Conservation (phyloP, 2,888 invertebrate genomes). For the Sinelater perroti region DNA sequence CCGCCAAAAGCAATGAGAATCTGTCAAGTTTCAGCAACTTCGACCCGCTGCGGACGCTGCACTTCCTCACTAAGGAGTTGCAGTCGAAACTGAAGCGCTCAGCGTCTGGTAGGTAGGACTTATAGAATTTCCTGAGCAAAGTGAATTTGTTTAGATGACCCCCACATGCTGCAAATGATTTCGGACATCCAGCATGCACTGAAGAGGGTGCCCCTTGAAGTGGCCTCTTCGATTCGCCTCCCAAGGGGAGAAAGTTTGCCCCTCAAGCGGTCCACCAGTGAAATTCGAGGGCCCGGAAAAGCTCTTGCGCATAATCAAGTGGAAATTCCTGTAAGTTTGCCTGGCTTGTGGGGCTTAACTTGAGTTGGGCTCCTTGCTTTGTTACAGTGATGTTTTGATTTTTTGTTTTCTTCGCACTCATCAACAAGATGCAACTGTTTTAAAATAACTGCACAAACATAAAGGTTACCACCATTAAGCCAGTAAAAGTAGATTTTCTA, state of each 20-base stretch:
- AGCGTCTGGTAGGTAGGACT: too few relatives aligned
- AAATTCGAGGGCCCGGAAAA: constrained; percentile 3
- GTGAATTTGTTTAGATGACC: constrained; percentile 55
- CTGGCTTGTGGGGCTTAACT: too few relatives aligned
- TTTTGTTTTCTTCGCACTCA: too few relatives aligned
- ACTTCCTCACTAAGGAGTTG: constrained; percentile 58
- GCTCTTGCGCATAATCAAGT: background rate
- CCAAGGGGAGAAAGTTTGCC: constrained; percentile 39
- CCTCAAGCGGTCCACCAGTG: constrained; percentile 15
- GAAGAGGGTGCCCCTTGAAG: constrained; percentile 57
- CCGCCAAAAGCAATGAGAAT: constrained; percentile 45
- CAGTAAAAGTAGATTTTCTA: too few relatives aligned
- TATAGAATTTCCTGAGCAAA: too few relatives aligned
- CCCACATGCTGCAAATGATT: constrained; percentile 53
- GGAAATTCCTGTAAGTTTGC: constrained; percentile 8
- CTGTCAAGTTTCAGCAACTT: constrained; percentile 54
- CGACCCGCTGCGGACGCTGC: constrained; percentile 58
- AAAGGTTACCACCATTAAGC: too few relatives aligned
- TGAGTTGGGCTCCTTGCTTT: too few relatives aligned
- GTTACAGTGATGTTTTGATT: too few relatives aligned
- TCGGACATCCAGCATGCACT: constrained; percentile 57
- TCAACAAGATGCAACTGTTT: too few relatives aligned
- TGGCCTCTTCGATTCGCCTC: constrained; percentile 47
- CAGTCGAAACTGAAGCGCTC: constrained; percentile 51
- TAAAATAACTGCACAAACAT: too few relatives aligned